Conservation (phyloP, 2,888 invertebrate genomes). For the Chamaedrilus cognettii region DNA sequence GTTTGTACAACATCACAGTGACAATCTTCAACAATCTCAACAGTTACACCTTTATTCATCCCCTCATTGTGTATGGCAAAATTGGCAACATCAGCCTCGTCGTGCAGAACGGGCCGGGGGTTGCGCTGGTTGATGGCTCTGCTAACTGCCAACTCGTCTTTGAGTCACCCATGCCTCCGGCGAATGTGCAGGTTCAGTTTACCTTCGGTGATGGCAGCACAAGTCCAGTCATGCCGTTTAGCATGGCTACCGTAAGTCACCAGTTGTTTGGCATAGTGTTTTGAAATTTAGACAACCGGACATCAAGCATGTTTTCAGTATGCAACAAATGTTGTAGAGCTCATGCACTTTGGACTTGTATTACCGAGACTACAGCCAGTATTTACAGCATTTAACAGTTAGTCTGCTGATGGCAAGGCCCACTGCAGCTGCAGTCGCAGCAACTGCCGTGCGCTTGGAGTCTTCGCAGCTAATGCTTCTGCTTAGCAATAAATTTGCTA, state of each 20-base stretch:
- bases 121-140: slow-evolving; percentile 23
- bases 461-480: too few species aligned
- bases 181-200: slow-evolving; percentile 16
- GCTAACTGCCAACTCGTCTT: slow-evolving; percentile 18
- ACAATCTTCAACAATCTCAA: slow-evolving; percentile 33
- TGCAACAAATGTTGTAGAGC: too few species aligned
- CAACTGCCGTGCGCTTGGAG: too few species aligned
- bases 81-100: slow-evolving; percentile 37
- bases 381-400: too few species aligned
- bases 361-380: too few species aligned
- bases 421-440: too few species aligned
- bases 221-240: background rate
- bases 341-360: too few species aligned
- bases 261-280: background rate
- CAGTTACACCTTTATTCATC: slow-evolving; percentile 14
- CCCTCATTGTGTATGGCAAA: slow-evolving; percentile 24
- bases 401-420: too few species aligned
- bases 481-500: too few species aligned
- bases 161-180: slow-evolving; percentile 6
- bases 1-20: slow-evolving; percentile 11
- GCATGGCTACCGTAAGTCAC: background rate
- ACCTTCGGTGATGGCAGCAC: slow-evolving; percentile 17
- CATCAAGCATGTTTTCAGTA: too few species aligned
- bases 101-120: slow-evolving; percentile 25
- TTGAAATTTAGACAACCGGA: too few species aligned